A percentile compares a stretch with the other conserved stretches of the same genome.
phyloP scores from a whole-genome alignment of 2,113 vertebrate species.

The Poeciliopsis prolifica region DNA sequence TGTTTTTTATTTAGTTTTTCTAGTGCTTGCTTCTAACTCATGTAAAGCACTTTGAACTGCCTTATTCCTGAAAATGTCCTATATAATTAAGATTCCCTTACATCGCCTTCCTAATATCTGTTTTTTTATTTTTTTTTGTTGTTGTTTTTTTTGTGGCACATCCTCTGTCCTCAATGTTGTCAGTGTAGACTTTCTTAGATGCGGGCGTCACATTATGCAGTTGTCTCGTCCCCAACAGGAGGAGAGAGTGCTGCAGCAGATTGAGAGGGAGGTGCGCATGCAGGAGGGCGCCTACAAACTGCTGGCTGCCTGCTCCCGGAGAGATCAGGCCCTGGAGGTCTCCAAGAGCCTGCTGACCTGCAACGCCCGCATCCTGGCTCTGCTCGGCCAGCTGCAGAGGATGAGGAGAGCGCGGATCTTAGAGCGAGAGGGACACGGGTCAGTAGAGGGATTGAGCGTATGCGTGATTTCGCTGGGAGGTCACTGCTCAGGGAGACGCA shows the following conservation, averaged over 20 bases:
- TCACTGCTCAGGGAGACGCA: background rate
- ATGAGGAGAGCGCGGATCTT: constrained; percentile 84
- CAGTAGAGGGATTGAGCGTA: constrained; percentile 6
- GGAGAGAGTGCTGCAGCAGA: constrained; percentile 80
- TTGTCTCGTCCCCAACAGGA: constrained; percentile 10
- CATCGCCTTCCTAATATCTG: too few species aligned
- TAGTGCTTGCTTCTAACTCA: too few species aligned
- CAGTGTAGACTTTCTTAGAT: background rate
- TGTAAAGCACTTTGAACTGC: too few species aligned
- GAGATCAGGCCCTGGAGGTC: constrained; percentile 86
- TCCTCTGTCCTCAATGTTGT: background rate
- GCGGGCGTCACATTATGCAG: too few species aligned
- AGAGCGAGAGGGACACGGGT: constrained; percentile 68
- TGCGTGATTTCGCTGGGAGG: background rate
- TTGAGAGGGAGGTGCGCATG: constrained; percentile 89
- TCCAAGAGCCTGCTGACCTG: constrained; percentile 86
- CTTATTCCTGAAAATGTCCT: too few species aligned
- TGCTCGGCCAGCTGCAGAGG: constrained; percentile 85
- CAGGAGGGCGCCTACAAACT: constrained; percentile 86
- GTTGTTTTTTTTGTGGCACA: too few species aligned
- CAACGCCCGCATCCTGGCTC: constrained; percentile 83
- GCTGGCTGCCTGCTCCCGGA: constrained; percentile 84
- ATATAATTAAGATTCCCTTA: too few species aligned
- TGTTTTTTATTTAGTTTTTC: too few species aligned
- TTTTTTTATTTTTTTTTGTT: too few species aligned